phyloP scores from a whole-genome alignment of 2,888 invertebrate species.

The Platycheirus albimanus region DNA sequence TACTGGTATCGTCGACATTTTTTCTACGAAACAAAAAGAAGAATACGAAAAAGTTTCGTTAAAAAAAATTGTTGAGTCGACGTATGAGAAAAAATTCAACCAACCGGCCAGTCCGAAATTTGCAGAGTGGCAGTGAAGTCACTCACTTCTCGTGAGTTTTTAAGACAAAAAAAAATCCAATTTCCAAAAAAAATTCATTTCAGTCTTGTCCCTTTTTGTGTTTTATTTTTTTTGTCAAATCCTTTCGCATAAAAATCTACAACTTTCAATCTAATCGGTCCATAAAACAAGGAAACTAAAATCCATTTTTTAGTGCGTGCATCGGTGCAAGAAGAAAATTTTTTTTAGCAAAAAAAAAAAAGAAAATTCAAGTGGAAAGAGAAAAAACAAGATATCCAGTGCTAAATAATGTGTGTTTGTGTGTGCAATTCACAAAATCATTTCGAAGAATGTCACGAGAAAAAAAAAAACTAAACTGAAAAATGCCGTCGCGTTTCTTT shows the following conservation, averaged over 20 bases:
- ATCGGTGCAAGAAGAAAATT: slow-evolving; percentile 39
- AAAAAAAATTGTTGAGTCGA: slow-evolving; percentile 71
- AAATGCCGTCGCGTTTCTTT: slow-evolving; percentile 59
- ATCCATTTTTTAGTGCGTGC: slow-evolving; percentile 33
- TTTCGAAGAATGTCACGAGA: slow-evolving; percentile 59
- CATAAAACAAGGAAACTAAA: slow-evolving; percentile 18
- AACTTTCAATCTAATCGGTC: slow-evolving; percentile 1
- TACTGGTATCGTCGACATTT: slow-evolving; percentile 52
- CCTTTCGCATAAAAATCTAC: neutral
- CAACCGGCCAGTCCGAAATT: slow-evolving; percentile 78
- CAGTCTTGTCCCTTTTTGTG: slow-evolving; percentile 57
- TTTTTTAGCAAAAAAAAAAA: slow-evolving; percentile 34
- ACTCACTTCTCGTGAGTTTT: slow-evolving; percentile 73
- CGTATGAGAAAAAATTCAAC: slow-evolving; percentile 69
- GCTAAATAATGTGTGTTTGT: slow-evolving; percentile 48
- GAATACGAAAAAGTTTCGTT: slow-evolving; percentile 49
- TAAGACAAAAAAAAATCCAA: slow-evolving; percentile 49
- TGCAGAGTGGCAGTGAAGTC: slow-evolving; percentile 78
- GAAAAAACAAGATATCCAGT: slow-evolving; percentile 65
- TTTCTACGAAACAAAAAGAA: slow-evolving; percentile 40
- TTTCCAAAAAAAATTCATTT: slow-evolving; percentile 21
- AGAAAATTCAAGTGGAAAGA: slow-evolving; percentile 53
- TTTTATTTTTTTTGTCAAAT: slow-evolving; percentile 9
- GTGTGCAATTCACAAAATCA: slow-evolving; percentile 66
- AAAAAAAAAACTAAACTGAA: slow-evolving; percentile 14